Base-by-base conservation (phyloP, 2,888 invertebrate species). In the Drosophila yooni region DNA sequence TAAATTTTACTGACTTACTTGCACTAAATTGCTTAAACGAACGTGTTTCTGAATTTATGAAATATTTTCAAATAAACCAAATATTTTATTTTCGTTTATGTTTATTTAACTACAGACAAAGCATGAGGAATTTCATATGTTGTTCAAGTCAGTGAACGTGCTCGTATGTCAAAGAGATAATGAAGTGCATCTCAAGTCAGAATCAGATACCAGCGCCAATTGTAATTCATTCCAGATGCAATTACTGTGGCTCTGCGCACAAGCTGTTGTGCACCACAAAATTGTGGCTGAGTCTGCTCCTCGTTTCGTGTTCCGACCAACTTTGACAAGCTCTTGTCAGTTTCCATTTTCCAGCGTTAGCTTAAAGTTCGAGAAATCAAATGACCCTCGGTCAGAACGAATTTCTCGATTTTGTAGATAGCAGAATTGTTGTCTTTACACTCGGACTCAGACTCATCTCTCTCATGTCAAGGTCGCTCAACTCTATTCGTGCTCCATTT, bases 381-480 rank as follows among this genome's bases (percentile, higher is more conserved):
- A 25, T 51, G 27, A 46, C 64, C 73, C 40, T 31, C 34, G 36
- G 58, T 13, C 36, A 52, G 21, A 38, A 48, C 33, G 29, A 46
- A 15, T 48, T 46, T 46, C 51, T 57, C 51, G 40, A 57, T 52
- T 73, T 34, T 53, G 57, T 52, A 46, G 31, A 57, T 36, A 33
- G n/a, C 43, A n/a, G 13, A 51, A 13, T 38, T 31, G 38, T 46
- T 61, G n/a, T 40, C n/a, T 46, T 46, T 59, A 33, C 34, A 21
- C 51, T 69, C 27, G 31, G 52, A 34, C 31, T 21, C 21, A 27
- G 34, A 18, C 61, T 62, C 54, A 25, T 50, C 31, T 57, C 51
- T 18, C 38, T 57, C 25, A 25, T 53, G 40, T 40, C 33, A 61
- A 40, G 25, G 59, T 40, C 25, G 61, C 33, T 11, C 13, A 56